Evolutionary conservation across 2,888 invertebrate species (phyloP).

Genomic region (Willowsia nigromaculata): DNA sequence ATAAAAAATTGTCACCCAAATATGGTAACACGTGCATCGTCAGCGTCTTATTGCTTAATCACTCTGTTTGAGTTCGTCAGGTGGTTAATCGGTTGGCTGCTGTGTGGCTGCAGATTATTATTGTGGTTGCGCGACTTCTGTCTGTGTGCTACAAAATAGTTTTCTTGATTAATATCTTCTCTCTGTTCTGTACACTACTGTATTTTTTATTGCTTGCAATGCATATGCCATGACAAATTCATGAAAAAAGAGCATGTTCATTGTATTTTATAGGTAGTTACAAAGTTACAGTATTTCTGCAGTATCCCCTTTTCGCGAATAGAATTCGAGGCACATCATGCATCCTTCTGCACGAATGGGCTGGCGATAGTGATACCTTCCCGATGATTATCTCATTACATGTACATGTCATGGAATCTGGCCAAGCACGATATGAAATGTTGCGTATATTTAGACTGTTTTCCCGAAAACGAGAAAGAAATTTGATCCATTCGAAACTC

Average conservation of each 20-base stretch:
- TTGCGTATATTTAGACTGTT: not conserved
- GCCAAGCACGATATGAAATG: not conserved
- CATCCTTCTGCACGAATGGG: not conserved
- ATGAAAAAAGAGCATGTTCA: not conserved
- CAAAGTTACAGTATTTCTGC: not conserved
- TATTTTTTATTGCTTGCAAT: conserved; percentile 1
- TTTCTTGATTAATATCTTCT: conserved; percentile 7
- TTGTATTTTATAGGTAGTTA: not conserved
- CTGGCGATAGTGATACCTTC: not conserved
- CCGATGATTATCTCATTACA: conserved; percentile 2
- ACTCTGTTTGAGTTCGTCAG: conserved; percentile 41
- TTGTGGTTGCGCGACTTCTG: conserved; percentile 12
- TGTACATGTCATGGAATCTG: not conserved
- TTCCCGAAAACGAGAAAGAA: conserved; percentile 23
- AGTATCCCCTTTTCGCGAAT: not conserved
- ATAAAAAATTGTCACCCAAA: conserved; percentile 69
- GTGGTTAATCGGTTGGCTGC: not conserved
- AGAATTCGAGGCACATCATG: not conserved
- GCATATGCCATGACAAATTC: conserved; percentile 39
- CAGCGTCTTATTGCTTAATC: conserved; percentile 64
- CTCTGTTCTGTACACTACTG: not conserved
- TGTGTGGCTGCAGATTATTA: not conserved
- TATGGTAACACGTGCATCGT: conserved; percentile 65
- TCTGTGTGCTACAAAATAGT: not conserved
- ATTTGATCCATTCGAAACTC: not conserved